These are phyloP conservation scores for Galendromus occidentalis DNA, from an alignment of 1,140 invertebrate species.

Conservation along the genomic window DNA sequence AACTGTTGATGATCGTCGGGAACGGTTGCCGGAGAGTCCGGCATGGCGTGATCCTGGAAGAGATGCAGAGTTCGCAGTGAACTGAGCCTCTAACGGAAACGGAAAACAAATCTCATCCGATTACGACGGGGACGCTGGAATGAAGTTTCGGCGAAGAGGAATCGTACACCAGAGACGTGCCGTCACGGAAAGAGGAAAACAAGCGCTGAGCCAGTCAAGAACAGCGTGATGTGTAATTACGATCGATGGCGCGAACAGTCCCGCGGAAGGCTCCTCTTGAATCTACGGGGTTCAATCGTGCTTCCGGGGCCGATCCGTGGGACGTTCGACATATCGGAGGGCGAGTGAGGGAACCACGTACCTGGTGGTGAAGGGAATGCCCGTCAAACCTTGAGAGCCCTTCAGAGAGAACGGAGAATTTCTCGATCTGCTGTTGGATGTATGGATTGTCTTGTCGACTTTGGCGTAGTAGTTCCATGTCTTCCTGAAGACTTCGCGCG, in stretches of 20 bases:
- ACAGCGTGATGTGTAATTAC: too few species aligned
- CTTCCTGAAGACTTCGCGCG: constrained; percentile 49
- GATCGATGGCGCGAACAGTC: background rate
- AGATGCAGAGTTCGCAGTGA: too few species aligned
- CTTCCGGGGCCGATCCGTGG: background rate
- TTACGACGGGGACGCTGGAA: too few species aligned
- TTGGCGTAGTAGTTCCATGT: constrained; percentile 54
- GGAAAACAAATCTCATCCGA: too few species aligned
- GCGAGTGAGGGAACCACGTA: background rate
- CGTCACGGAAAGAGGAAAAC: too few species aligned
- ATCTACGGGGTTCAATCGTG: background rate
- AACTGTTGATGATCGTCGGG: constrained; percentile 9
- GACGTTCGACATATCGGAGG: background rate
- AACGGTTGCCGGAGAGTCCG: background rate
- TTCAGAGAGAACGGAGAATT: constrained; percentile 13
- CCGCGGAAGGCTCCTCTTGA: too few species aligned
- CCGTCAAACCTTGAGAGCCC: background rate
- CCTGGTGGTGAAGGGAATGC: background rate
- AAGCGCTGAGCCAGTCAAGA: too few species aligned
- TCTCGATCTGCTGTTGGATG: constrained; percentile 33
- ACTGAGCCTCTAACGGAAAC: too few species aligned
- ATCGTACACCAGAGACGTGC: too few species aligned
- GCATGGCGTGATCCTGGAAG: background rate
- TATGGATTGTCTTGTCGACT: constrained; percentile 63
- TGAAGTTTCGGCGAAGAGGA: too few species aligned